These are phyloP conservation scores for Parnassius mnemosyne DNA, from an alignment of 2,888 invertebrate species.

Conservation along the genomic window DNA sequence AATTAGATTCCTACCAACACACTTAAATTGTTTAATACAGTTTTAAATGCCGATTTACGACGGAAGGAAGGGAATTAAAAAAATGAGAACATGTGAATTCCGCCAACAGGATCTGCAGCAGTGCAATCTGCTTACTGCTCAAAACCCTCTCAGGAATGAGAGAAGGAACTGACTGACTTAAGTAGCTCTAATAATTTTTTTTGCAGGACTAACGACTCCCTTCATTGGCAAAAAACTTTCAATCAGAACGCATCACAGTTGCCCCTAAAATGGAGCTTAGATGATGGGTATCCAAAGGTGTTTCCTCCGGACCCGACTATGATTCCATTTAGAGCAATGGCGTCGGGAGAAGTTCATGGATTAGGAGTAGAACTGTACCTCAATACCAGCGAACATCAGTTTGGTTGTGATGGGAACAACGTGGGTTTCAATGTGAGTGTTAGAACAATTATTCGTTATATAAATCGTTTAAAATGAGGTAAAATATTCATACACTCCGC, in stretches of 20 bases:
- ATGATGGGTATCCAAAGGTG: conserved; percentile 63
- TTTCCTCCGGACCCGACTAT: conserved; percentile 56
- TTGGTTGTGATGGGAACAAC: conserved; percentile 65
- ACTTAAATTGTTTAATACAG: no score
- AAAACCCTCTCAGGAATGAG: no score
- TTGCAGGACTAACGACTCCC: conserved; percentile 59
- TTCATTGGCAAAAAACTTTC: conserved; percentile 59
- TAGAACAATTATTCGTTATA: background rate
- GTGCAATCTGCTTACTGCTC: no score
- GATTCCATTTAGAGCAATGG: conserved; percentile 60
- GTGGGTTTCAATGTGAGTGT: conserved; percentile 67
- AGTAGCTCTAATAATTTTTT: background rate
- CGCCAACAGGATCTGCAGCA: no score
- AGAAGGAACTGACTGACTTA: no score
- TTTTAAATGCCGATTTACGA: no score
- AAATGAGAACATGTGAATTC: no score
- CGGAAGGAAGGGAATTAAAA: no score
- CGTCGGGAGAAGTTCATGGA: conserved; percentile 67
- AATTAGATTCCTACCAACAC: no score
- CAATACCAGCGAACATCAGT: conserved; percentile 68
- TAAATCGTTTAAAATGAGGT: no score
- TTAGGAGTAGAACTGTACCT: conserved; percentile 65
- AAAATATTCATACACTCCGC: no score
- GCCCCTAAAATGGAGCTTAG: conserved; percentile 57
- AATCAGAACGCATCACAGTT: conserved; percentile 39